These are phyloP conservation scores for Phaedon cochleariae DNA, from an alignment of 2,888 invertebrate species.

Conservation along the genomic window DNA sequence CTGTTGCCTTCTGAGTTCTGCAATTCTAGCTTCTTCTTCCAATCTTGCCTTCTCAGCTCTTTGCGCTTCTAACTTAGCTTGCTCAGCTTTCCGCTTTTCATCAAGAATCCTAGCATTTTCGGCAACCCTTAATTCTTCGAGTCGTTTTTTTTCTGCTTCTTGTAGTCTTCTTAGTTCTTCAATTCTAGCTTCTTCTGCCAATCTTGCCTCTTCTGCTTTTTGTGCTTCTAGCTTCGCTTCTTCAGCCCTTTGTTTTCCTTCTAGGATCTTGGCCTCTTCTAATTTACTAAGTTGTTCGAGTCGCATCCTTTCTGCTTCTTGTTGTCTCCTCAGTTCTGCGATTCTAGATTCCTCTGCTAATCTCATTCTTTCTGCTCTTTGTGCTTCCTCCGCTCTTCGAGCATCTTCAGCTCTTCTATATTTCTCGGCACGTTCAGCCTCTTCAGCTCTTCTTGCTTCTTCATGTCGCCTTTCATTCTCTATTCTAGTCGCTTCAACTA, in stretches of 20 bases:
- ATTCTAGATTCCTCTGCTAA: conserved; percentile 33
- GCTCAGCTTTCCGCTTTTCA: conserved; percentile 39
- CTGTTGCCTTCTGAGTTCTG: conserved; percentile 40
- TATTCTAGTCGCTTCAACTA: conserved; percentile 40
- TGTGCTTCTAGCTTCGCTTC: conserved; percentile 43
- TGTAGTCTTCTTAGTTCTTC: conserved; percentile 41
- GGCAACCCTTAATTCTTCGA: conserved; percentile 37
- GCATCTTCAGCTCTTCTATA: conserved; percentile 48
- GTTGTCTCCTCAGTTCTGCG: conserved; percentile 39
- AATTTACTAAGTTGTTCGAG: conserved; percentile 34
- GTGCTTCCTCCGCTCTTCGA: conserved; percentile 44
- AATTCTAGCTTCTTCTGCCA: conserved; percentile 44
- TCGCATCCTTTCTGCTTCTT: conserved; percentile 30
- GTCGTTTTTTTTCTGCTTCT: conserved; percentile 47
- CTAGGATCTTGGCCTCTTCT: conserved; percentile 47
- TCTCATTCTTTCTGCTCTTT: conserved; percentile 39
- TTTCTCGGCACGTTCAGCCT: conserved; percentile 31
- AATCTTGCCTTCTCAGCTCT: conserved; percentile 41
- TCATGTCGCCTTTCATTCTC: conserved; percentile 44
- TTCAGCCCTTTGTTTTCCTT: conserved; percentile 42
- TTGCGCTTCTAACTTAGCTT: conserved; percentile 25
- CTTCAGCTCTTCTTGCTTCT: conserved; percentile 47
- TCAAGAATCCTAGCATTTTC: conserved; percentile 31
- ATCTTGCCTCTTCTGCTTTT: conserved; percentile 41
- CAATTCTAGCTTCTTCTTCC: conserved; percentile 43